Base-by-base conservation (phyloP, 2,113 vertebrate genomes). In the Python bivittatus region DNA sequence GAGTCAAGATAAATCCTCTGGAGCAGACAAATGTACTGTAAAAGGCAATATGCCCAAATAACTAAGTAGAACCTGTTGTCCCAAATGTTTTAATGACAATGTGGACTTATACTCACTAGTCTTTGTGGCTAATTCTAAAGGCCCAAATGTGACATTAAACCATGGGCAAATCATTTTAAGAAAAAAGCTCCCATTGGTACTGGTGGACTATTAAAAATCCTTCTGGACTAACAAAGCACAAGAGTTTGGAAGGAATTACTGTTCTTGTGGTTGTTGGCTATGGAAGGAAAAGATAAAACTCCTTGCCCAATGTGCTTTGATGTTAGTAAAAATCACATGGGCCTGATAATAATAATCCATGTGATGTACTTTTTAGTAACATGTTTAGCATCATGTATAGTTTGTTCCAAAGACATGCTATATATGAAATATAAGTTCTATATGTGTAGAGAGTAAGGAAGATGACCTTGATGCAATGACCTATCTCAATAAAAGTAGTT, bases 1-100 rank as follows among this genome's bases (percentile, higher is more conserved):
- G 9, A 92, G 6, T 25, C 90, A 38, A 27, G 48, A 48, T 48
- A 48, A 48, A 90, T 94, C 38, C 58, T 90, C 72, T 88, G 87
- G 29, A 15, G 22, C 85, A 27, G 10, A 3, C 3, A 20, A 60
- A 68, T n/a, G 42, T 61, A 5, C 0, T 3, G 7, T 90, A 48
- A 89, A 83, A 33, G 29, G 23, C 84, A 68, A 44, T 38, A 13
- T 86, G 48, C 27, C 25, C 48, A 33, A 64, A 27, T 52, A 90
- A 25, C 56, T 68, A 84, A 90, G 84, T 2, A 91, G 84, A 91
- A 54, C 22, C 64, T 52, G 23, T 87, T 56, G 29, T 84, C 53
- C 1, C 29, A 57, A 44, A 53, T 72, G 13, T 79, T 44, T 44
- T 52, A 44, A 4, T 23, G n/a, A 64, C 15, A 9, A 48, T 12